phyloP scores from a whole-genome alignment of 2,888 invertebrate species.

The Nomada lathburiana region DNA sequence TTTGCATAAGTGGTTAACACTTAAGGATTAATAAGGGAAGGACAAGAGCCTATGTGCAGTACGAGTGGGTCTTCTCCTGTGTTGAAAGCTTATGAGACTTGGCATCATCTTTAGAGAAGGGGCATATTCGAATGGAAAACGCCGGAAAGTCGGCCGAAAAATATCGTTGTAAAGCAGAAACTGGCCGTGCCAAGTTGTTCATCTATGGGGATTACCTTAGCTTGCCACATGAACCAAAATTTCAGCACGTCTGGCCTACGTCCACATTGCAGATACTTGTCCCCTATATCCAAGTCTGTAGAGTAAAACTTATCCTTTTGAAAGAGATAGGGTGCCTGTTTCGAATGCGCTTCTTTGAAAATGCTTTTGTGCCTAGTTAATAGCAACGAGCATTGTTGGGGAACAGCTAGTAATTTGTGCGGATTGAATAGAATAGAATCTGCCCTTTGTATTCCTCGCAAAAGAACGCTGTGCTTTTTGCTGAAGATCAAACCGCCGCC shows the following conservation, averaged over 20 bases:
- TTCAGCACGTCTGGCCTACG: constrained; percentile 90
- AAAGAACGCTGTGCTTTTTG: constrained; percentile 84
- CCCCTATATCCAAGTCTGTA: constrained; percentile 85
- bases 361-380: constrained; percentile 83
- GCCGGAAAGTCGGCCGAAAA: neutral
- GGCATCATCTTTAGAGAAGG: constrained; percentile 9
- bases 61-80: constrained; percentile 45
- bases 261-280: constrained; percentile 89
- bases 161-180: neutral
- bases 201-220: constrained; percentile 84
- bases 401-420: constrained; percentile 87
- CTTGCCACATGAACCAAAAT: constrained; percentile 90
- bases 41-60: constrained; percentile 49
- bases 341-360: constrained; percentile 84
- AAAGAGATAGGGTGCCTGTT: constrained; percentile 86
- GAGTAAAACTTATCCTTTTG: constrained; percentile 87
- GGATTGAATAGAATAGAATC: constrained; percentile 88
- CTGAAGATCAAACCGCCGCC: constrained; percentile 87
- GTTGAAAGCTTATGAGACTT: constrained; percentile 9
- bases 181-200: neutral
- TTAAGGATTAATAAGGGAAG: constrained; percentile 61
- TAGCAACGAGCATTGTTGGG: constrained; percentile 86
- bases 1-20: constrained; percentile 76
- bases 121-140: constrained; percentile 4
- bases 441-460: constrained; percentile 86